Conservation (phyloP, 1,140 invertebrate genomes). For the Goniozus legneri region DNA sequence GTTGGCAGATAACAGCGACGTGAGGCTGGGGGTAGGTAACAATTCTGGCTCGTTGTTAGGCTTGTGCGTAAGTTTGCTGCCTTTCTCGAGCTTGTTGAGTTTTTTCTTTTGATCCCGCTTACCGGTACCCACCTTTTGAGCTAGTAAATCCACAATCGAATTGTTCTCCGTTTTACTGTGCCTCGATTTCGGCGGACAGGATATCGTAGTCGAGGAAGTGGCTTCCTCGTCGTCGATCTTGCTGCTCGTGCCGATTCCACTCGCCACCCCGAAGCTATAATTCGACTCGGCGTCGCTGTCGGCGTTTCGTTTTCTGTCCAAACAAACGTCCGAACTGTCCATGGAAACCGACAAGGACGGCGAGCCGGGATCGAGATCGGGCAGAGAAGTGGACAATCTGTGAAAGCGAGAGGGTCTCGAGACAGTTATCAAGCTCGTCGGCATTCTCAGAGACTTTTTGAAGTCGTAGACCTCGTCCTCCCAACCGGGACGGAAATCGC, state of each 20-base stretch:
- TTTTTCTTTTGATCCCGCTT: conserved; percentile 59
- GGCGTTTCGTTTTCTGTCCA: conserved; percentile 43
- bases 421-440: conserved; percentile 71
- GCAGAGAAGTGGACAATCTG: conserved; percentile 67
- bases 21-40: conserved; percentile 56
- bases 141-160: conserved; percentile 64
- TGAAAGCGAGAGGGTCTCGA: conserved; percentile 60
- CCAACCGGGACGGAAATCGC: conserved; percentile 72
- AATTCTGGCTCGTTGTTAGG: conserved; percentile 57
- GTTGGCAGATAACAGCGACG: conserved; percentile 40
- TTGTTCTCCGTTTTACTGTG: conserved; percentile 47
- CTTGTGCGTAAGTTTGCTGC: conserved; percentile 30
- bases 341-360: conserved; percentile 61
- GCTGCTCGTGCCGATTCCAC: conserved; percentile 52
- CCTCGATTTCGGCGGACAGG: conserved; percentile 48
- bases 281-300: conserved; percentile 68
- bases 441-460: conserved; percentile 76
- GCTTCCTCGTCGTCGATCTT: conserved; percentile 67
- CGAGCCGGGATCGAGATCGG: conserved; percentile 70
- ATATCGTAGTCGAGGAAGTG: conserved; percentile 60
- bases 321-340: conserved; percentile 48
- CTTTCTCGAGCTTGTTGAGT: conserved; percentile 45
- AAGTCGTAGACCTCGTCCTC: conserved; percentile 77
- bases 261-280: conserved; percentile 54
- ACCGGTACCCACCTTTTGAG: conserved; percentile 58